Conservation (phyloP, 1,140 invertebrate genomes). For the Asobara japonica region DNA sequence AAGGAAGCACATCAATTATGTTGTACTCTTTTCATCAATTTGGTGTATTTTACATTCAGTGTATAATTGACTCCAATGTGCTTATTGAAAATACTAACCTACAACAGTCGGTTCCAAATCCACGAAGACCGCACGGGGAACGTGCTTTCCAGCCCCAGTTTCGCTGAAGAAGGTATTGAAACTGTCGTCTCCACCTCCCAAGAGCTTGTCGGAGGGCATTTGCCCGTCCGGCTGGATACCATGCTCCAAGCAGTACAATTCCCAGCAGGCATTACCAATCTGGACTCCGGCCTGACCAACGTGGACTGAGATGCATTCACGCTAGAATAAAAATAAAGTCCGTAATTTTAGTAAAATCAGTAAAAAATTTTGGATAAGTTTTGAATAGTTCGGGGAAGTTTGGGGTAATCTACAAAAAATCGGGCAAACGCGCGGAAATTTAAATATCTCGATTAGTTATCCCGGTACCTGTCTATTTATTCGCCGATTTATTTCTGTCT, state of each 20-base stretch:
- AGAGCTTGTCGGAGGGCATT: conserved; percentile 69
- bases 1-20: neutral
- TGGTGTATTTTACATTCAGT: too few species aligned
- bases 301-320: conserved; percentile 88
- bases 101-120: conserved; percentile 90
- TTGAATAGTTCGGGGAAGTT: neutral
- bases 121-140: conserved; percentile 85
- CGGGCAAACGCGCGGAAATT: too few species aligned
- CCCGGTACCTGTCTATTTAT: too few species aligned
- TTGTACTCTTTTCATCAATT: too few species aligned
- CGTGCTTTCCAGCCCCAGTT: conserved; percentile 87
- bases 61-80: too few species aligned
- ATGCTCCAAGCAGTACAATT: conserved; percentile 89
- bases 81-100: conserved; percentile 71
- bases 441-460: too few species aligned
- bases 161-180: conserved; percentile 92
- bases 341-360: too few species aligned
- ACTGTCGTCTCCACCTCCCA: conserved; percentile 80
- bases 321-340: conserved; percentile 66
- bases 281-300: conserved; percentile 91
- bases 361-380: conserved; percentile 11
- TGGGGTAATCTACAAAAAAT: too few species aligned
- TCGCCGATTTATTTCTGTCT: too few species aligned
- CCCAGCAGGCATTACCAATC: conserved; percentile 88
- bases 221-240: conserved; percentile 88